Conservation (phyloP, 2,113 vertebrate species). For the Amblyopsis rosae region DNA sequence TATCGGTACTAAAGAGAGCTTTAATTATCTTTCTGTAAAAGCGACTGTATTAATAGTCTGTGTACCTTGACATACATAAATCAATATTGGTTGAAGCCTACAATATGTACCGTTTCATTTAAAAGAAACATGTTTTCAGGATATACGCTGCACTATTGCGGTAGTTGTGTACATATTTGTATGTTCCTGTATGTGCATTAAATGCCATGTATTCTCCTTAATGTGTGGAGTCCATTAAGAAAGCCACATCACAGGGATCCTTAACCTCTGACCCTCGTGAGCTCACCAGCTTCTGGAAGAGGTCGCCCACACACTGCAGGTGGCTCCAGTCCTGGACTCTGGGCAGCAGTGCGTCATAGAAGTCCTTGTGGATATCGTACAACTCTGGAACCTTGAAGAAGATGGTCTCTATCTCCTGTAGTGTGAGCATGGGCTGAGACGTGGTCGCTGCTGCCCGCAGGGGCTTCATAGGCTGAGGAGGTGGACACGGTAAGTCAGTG, state of each 20-base stretch:
- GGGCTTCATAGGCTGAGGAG: slow-evolving; percentile 93
- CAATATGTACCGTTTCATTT: too few species aligned
- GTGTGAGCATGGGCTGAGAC: slow-evolving; percentile 91
- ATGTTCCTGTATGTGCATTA: too few species aligned
- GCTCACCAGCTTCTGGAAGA: slow-evolving; percentile 96
- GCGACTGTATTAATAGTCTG: neutral
- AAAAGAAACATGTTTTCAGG: too few species aligned
- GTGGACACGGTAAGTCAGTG: neutral
- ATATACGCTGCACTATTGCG: too few species aligned
- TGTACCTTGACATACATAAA: neutral
- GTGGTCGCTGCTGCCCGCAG: slow-evolving; percentile 95
- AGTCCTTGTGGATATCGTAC: slow-evolving; percentile 96
- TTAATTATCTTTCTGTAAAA: neutral
- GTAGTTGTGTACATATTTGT: too few species aligned
- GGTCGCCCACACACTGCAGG: slow-evolving; percentile 94
- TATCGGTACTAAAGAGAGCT: neutral
- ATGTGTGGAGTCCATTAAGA: too few species aligned
- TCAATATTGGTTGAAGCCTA: too few species aligned
- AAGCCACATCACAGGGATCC: neutral
- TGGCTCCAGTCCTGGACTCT: slow-evolving; percentile 92
- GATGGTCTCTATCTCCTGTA: slow-evolving; percentile 97
- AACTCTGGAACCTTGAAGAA: slow-evolving; percentile 99
- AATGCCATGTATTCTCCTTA: too few species aligned
- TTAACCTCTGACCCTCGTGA: neutral
- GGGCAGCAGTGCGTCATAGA: slow-evolving; percentile 91